These are phyloP conservation scores for Drosophila bunnanda DNA, from an alignment of 2,888 invertebrate genomes.

Conservation along the genomic window DNA sequence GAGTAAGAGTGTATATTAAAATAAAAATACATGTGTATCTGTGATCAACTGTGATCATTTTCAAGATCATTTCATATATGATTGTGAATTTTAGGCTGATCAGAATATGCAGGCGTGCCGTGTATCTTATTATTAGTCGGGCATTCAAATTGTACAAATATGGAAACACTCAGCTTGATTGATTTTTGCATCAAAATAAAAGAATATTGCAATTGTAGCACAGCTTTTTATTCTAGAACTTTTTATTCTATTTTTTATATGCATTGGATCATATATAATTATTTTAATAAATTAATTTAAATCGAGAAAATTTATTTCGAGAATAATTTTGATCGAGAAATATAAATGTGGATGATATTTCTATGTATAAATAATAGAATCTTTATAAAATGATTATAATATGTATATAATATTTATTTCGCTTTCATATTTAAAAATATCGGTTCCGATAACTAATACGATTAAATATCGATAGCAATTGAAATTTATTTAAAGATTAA, in stretches of 20 bases:
- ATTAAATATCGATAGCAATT: neutral
- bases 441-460: neutral
- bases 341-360: too few relatives aligned
- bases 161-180: constrained; percentile 73
- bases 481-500: neutral
- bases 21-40: too few relatives aligned
- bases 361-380: too few relatives aligned
- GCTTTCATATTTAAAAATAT: neutral
- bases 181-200: constrained; percentile 66
- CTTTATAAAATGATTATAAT: too few relatives aligned
- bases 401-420: too few relatives aligned
- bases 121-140: neutral
- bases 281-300: too few relatives aligned
- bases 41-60: neutral
- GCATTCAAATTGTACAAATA: constrained; percentile 14
- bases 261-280: too few relatives aligned
- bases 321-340: too few relatives aligned
- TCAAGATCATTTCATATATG: neutral
- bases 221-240: too few relatives aligned
- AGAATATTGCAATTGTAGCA: too few relatives aligned
- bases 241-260: too few relatives aligned
- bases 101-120: neutral
- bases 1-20: neutral
- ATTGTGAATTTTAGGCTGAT: neutral
- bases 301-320: too few relatives aligned